Conservation (phyloP, 2,888 invertebrate genomes). For the Chrysomela aeneicollis region DNA sequence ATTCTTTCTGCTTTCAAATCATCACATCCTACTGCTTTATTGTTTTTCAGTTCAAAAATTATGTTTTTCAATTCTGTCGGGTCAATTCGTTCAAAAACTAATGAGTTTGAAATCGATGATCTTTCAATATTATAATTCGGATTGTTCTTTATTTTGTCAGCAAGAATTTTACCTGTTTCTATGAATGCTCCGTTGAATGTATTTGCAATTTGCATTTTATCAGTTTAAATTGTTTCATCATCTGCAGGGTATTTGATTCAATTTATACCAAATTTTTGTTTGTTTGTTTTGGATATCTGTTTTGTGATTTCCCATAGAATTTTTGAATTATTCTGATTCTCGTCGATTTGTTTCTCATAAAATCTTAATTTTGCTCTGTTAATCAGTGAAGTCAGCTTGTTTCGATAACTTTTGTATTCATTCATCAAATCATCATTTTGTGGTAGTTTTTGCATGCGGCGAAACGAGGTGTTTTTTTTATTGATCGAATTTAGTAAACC, state of each 20-base stretch:
- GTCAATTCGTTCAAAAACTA: neutral
- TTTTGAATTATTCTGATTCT: neutral
- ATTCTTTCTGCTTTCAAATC: neutral
- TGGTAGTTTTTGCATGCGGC: neutral
- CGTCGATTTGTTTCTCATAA: neutral
- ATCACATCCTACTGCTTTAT: neutral
- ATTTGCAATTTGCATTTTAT: too few relatives aligned
- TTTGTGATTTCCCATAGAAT: neutral
- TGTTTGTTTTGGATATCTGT: neutral
- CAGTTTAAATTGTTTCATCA: too few relatives aligned
- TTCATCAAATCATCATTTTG: neutral
- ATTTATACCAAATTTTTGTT: neutral
- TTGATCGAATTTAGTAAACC: neutral
- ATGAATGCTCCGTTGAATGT: neutral
- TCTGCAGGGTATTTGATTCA: too few relatives aligned
- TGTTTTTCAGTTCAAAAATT: neutral
- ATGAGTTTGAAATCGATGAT: neutral
- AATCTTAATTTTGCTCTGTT: neutral
- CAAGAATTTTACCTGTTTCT: neutral
- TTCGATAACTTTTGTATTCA: neutral
- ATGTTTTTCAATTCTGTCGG: neutral
- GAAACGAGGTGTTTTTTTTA: neutral
- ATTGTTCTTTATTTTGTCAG: neutral
- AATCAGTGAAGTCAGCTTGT: neutral
- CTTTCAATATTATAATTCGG: neutral